Evolutionary conservation across 1,140 invertebrate species (phyloP), one percentile per base, ranked within the genome.

Genomic region (Epicauta chinensis): DNA sequence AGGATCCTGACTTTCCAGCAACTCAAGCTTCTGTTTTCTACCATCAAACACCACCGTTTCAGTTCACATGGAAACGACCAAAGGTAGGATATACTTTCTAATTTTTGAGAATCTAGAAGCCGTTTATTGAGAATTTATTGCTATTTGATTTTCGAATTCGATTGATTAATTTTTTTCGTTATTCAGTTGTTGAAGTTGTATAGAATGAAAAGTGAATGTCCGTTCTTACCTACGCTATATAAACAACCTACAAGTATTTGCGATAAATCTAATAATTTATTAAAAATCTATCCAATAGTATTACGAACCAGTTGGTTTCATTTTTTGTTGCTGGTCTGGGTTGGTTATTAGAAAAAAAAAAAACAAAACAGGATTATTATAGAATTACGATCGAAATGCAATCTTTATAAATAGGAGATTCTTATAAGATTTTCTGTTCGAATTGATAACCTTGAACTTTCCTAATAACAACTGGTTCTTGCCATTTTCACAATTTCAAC

Each of bases 11-110:
- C 69, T 95, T 94, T 72, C 86, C 89, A 6, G 89, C 90, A 0
- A 82, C 82, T 0, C 90, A 93, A 68, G 75, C 85, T 0, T 93
- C 91, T 1, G 89, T 94, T 2, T 95, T 94, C 68, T 94, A 94
- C 67, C 89, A 93, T 71, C 91, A 95, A 71, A 92, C 89, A 14
- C 90, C 91, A 11, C 89, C 90, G 1, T 93, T 93, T 72, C 83
- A 89, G 57, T 95, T 94, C 68, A 81, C 86, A 53, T 95, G 91
- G 91, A 93, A 90, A 69, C 75, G 91, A 64, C 88, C 91, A n/a
- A 87, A 86, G 78, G 89, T 90, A 77, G 79, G 66, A n/a, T n/a
- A n/a, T 47, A 37, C 2, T 31, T 43, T 7, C 23, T 23, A 23
- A n/a, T n/a, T n/a, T n/a, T n/a, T n/a, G n/a, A n/a, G n/a, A n/a